Base-by-base conservation (phyloP, 2,797 vertebrate species). In the Halcyon leucocephala region DNA sequence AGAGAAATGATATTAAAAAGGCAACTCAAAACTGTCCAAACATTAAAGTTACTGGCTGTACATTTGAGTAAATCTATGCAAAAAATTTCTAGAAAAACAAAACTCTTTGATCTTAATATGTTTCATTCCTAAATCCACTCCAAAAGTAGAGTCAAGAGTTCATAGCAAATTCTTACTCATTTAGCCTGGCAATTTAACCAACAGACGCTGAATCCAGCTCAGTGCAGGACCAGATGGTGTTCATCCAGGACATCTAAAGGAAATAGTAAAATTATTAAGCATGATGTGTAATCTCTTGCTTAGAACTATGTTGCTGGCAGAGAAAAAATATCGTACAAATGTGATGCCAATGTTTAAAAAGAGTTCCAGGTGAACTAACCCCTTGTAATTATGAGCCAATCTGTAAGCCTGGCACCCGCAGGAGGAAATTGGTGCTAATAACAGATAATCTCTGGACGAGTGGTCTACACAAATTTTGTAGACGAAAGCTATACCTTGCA, bases 201-300 rank as follows among this genome's bases (percentile, higher is more conserved):
- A 82, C 94, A 96, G 91, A 95, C 4, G 2, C 62, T 78, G 79
- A 95, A 94, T 86, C 21, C 15, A 95, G 81, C 83, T 92, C 77
- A 94, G 88, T 28, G 61, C 66, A 67, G 81, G 55, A 94, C 83
- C 93, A 91, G 90, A 93, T 89, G 89, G 78, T 84, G 66, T 95
- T 93, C 51, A 76, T 95, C 92, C 93, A 96, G 95, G 72, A 92
- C 35, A 94, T 95, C 73, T 84, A 92, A 96, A 96, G 92, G 93
- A 96, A 96, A 95, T 37, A 93, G 83, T 96, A 72, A 84, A 96
- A 90, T 94, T 96, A 94, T 94, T 92, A 93, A 93, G 73, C n/a
- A 69, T 82, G 51, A 86, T 86, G 35, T 86, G 44, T 72, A 78
- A 76, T 71, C 51, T 77, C 73, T 86, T 90, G 79, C 74, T 95